Base-by-base conservation (phyloP, 2,888 invertebrate genomes). In the Taenaris catops region DNA sequence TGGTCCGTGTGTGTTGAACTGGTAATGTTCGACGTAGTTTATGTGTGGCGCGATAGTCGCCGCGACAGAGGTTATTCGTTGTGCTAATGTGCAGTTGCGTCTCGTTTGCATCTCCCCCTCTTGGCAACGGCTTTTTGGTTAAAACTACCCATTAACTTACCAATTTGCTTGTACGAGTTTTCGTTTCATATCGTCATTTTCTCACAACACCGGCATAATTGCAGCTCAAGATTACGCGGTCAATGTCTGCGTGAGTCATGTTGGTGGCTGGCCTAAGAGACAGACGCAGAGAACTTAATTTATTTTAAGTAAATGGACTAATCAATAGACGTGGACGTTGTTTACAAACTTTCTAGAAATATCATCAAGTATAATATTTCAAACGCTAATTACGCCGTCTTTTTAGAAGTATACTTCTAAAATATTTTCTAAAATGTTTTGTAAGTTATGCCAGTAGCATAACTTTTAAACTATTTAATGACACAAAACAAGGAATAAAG, bases 21-120 rank as follows among this genome's bases (percentile, higher is more conserved):
- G 63, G 78, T 84, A 84, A 84, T 84, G 84, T 81, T 64, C 63
- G 48, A 55, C 50, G 70, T 84, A 81, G 81, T 86, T 86, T 84
- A 84, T 86, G 84, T 74, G 57, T 55, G 57, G 54, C 52, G 76
- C 72, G 84, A 86, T 86, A 86, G 80, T 72, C 71, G 68, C 64
- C 55, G 53, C 72, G 65, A 63, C 70, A 66, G 73, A 78, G 84
- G 84, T 81, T 83, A 80, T 79, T 81, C 84, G 80, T 83, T 81
- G 63, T 63, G 63, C 81, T 84, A 86, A 86, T 86, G 84, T 84
- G 63, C 69, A 56, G 59, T 60, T 62, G 70, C 79, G 64, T 71
- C 72, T 79, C 63, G 63, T 79, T 83, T 81, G 73, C 76, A 72
- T 74, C 68, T 57, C 56, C 67, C 58, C 54, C 40, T 31, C 38